These are phyloP conservation scores for Platerodrilus igneus DNA, from an alignment of 2,888 invertebrate genomes.

Conservation along the genomic window DNA sequence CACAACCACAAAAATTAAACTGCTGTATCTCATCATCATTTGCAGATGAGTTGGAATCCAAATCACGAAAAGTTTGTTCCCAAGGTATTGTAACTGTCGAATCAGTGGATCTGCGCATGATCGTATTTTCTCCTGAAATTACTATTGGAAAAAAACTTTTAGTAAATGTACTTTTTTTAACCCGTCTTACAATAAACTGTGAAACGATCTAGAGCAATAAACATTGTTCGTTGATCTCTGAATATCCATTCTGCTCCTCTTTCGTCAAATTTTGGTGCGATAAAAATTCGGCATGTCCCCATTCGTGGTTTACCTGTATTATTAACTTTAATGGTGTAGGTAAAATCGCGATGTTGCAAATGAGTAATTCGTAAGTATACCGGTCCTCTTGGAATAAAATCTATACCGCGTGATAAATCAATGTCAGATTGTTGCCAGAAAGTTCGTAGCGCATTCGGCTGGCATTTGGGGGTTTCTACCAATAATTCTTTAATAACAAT, in stretches of 20 bases:
- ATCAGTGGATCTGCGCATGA: constrained; percentile 62
- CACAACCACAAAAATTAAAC: constrained; percentile 83
- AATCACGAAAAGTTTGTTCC: constrained; percentile 72
- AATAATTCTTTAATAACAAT: constrained; percentile 57
- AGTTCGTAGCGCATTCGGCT: constrained; percentile 58
- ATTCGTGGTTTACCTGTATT: constrained; percentile 49
- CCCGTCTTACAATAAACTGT: constrained; percentile 58
- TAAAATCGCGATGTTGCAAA: constrained; percentile 69
- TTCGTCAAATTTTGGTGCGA: constrained; percentile 64
- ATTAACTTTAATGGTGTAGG: constrained; percentile 51
- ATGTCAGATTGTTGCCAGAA: constrained; percentile 78
- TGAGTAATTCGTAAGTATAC: constrained; percentile 72
- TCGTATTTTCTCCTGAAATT: constrained; percentile 63
- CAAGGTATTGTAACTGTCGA: constrained; percentile 83
- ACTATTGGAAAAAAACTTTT: no score
- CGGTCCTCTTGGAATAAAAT: constrained; percentile 72
- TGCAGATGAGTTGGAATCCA: constrained; percentile 59
- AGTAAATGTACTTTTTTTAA: no score
- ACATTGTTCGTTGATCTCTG: constrained; percentile 59
- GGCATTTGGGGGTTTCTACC: constrained; percentile 52
- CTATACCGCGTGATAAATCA: constrained; percentile 73
- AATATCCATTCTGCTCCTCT: constrained; percentile 56
- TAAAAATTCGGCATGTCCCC: constrained; percentile 67
- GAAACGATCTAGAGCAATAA: constrained; percentile 74
- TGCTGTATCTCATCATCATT: constrained; percentile 51